Percentiles rank a stretch among this genome's conserved stretches.
Evolutionary conservation across 1,140 invertebrate genomes (phyloP).

Genomic region (Drosophila fuyamai): DNA sequence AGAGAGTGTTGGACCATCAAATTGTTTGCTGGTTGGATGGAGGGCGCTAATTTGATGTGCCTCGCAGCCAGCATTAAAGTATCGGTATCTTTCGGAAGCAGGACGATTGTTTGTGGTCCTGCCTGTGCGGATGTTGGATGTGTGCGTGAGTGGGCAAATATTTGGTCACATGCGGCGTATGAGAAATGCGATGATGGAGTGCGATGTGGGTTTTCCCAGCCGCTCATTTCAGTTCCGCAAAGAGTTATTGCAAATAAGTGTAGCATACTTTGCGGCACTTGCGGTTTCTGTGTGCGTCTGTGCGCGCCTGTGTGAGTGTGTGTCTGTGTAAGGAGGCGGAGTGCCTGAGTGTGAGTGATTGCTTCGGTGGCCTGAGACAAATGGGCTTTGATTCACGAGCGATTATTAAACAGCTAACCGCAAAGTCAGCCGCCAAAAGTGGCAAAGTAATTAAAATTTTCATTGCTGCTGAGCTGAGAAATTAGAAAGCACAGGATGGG

Average conservation of each 20-base stretch:
- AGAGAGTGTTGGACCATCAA: conserved; percentile 49
- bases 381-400: conserved; percentile 60
- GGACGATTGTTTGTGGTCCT: conserved; percentile 13
- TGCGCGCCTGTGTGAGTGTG: neutral
- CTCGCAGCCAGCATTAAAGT: conserved; percentile 21
- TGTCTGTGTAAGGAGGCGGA: conserved; percentile 19
- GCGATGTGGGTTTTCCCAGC: conserved; percentile 7
- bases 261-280: conserved; percentile 64
- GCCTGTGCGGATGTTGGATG: conserved; percentile 4
- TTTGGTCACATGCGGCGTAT: conserved; percentile 54
- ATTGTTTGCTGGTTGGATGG: conserved; percentile 24
- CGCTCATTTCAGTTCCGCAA: conserved; percentile 6
- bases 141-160: conserved; percentile 49
- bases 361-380: conserved; percentile 56
- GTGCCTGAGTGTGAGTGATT: conserved; percentile 4
- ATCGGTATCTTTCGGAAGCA: conserved; percentile 38
- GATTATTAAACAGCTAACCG: conserved; percentile 67
- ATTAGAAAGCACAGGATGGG: neutral
- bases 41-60: conserved; percentile 53
- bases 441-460: conserved; percentile 74
- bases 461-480: conserved; percentile 26
- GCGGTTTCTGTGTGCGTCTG: conserved; percentile 19
- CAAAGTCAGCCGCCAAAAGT: conserved; percentile 62
- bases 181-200: conserved; percentile 43
- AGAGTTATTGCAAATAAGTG: conserved; percentile 55